A percentile compares a stretch with the other conserved stretches of the same genome.
Conservation (phyloP, 2,113 vertebrate species). For the Gadus chalcogrammus region DNA sequence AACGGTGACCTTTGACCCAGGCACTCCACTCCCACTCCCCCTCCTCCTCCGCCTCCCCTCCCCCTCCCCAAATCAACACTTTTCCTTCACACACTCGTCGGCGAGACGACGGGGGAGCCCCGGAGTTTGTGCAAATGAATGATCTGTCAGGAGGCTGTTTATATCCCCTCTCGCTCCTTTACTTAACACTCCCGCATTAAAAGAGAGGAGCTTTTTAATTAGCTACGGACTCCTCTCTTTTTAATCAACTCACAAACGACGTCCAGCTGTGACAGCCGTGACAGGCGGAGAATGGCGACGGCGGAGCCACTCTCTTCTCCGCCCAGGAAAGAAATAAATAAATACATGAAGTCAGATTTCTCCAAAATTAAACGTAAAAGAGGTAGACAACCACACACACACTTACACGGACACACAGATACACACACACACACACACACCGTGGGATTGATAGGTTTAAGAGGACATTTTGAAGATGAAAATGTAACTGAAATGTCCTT, state of each 20-base stretch:
- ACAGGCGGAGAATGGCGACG: conserved; percentile 69
- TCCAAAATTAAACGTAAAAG: conserved; percentile 49
- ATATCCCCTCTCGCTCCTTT: conserved; percentile 65
- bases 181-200: conserved; percentile 68
- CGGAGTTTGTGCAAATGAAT: conserved; percentile 66
- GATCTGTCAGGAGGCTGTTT: conserved; percentile 74
- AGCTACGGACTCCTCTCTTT: conserved; percentile 70
- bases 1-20: conserved; percentile 53
- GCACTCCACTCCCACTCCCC: too few species aligned
- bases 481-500: conserved; percentile 53
- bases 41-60: neutral
- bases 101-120: conserved; percentile 57
- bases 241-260: conserved; percentile 74
- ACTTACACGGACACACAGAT: too few species aligned
- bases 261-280: conserved; percentile 72
- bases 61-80: conserved; percentile 60
- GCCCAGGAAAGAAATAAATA: conserved; percentile 20
- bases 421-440: too few species aligned
- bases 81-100: conserved; percentile 42
- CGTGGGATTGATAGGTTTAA: conserved; percentile 41
- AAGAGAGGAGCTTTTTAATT: conserved; percentile 76
- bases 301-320: conserved; percentile 57
- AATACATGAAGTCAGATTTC: conserved; percentile 33
- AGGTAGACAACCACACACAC: conserved; percentile 41
- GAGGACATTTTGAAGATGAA: conserved; percentile 39